phyloP scores from a whole-genome alignment of 2,113 vertebrate genomes.

The Cepphus grylle region DNA sequence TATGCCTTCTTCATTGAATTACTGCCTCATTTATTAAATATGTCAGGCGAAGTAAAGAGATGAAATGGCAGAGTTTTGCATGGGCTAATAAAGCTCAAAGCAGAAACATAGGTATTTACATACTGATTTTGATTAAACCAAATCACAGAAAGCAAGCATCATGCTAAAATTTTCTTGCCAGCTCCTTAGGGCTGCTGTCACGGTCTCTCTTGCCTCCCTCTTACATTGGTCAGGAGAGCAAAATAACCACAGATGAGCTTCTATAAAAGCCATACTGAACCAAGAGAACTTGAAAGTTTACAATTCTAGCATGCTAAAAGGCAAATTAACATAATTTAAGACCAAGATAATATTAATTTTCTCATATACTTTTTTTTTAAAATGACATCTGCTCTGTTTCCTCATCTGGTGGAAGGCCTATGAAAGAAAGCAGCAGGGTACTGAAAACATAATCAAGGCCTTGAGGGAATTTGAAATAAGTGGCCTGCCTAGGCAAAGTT shows the following conservation, averaged over 20 bases:
- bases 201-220: background rate
- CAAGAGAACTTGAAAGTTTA: background rate
- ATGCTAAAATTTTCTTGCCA: background rate
- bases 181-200: background rate
- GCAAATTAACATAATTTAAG: background rate
- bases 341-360: background rate
- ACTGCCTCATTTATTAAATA: background rate
- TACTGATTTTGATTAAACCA: background rate
- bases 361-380: background rate
- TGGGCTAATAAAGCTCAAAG: background rate
- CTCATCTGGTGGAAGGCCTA: background rate
- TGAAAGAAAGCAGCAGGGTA: background rate
- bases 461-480: background rate
- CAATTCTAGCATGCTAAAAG: background rate
- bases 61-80: background rate
- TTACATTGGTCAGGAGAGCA: background rate
- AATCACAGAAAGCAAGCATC: background rate
- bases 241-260: background rate
- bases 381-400: background rate
- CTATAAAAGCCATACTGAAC: background rate
- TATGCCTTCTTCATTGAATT: background rate
- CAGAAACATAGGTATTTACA: background rate
- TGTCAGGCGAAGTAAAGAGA: background rate
- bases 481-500: background rate
- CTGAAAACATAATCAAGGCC: background rate